Conservation (phyloP, 2,797 vertebrate species). For the Sebastes matsubarae region DNA sequence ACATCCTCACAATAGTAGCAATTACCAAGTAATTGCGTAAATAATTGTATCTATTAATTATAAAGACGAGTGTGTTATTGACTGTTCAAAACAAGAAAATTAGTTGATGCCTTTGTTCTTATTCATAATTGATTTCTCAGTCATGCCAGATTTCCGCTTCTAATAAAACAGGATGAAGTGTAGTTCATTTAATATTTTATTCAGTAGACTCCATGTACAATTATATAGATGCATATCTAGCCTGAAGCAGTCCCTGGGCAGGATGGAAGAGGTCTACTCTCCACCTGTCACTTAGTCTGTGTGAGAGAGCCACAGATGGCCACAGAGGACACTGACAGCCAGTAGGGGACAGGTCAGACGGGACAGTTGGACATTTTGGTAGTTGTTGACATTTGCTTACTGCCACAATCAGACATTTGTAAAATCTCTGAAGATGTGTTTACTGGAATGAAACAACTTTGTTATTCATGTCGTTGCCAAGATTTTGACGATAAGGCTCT, state of each 20-base stretch:
- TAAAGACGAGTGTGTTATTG: not conserved
- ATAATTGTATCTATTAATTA: not conserved
- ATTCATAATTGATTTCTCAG: not conserved
- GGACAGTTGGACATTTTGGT: not conserved
- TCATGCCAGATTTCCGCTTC: not conserved
- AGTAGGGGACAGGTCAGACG: not conserved
- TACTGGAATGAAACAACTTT: not conserved
- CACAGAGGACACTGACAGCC: conserved; percentile 8
- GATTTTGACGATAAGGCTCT: not conserved
- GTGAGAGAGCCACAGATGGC: conserved; percentile 11
- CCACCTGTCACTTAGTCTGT: conserved; percentile 14
- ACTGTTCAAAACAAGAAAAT: not conserved
- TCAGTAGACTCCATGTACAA: not conserved
- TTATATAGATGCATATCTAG: not conserved
- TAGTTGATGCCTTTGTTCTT: too few relatives aligned
- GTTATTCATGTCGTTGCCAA: not conserved
- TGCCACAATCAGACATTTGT: not conserved
- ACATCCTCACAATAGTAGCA: not conserved
- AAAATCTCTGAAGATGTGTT: not conserved
- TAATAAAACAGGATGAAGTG: not conserved
- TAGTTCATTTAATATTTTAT: not conserved
- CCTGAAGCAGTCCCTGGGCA: not conserved
- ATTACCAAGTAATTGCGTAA: not conserved
- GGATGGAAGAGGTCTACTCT: not conserved
- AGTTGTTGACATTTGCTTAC: not conserved